phyloP scores from a whole-genome alignment of 2,888 invertebrate species.

The Clanis bilineata region DNA sequence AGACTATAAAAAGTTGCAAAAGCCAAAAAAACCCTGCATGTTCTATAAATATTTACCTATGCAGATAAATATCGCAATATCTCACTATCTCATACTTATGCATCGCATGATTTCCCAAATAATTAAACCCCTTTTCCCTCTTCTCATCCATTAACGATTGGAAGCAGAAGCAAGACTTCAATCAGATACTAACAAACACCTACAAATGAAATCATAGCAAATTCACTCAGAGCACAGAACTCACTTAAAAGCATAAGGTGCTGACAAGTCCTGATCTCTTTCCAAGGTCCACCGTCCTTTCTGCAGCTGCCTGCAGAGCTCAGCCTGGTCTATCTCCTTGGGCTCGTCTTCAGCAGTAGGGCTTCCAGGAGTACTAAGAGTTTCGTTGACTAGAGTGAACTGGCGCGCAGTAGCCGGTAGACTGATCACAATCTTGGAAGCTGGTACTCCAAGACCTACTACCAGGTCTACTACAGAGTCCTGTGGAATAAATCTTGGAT shows the following conservation, averaged over 20 bases:
- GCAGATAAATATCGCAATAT: too few relatives aligned
- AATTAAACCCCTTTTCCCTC: too few relatives aligned
- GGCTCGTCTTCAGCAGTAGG: constrained; percentile 83
- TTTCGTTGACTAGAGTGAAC: constrained; percentile 85
- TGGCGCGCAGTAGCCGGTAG: constrained; percentile 86
- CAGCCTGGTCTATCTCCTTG: constrained; percentile 78
- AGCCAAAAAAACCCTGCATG: too few relatives aligned
- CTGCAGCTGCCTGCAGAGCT: constrained; percentile 82
- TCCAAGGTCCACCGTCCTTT: constrained; percentile 88
- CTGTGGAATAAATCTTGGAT: constrained; percentile 56
- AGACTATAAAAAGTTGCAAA: too few relatives aligned
- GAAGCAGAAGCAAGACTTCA: too few relatives aligned
- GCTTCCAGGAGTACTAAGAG: constrained; percentile 87
- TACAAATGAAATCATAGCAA: constrained; percentile 1
- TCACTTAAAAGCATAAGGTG: constrained; percentile 88
- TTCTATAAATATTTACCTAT: too few relatives aligned
- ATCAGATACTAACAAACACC: too few relatives aligned
- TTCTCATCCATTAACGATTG: too few relatives aligned
- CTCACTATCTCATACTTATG: too few relatives aligned
- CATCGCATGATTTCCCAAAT: too few relatives aligned
- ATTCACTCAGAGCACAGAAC: constrained; percentile 23
- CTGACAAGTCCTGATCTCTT: constrained; percentile 89
- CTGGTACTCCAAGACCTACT: constrained; percentile 86
- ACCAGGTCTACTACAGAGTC: constrained; percentile 89
- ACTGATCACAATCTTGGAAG: constrained; percentile 86